Conservation (phyloP, 1,140 invertebrate genomes). For the Ceratitis capitata region DNA sequence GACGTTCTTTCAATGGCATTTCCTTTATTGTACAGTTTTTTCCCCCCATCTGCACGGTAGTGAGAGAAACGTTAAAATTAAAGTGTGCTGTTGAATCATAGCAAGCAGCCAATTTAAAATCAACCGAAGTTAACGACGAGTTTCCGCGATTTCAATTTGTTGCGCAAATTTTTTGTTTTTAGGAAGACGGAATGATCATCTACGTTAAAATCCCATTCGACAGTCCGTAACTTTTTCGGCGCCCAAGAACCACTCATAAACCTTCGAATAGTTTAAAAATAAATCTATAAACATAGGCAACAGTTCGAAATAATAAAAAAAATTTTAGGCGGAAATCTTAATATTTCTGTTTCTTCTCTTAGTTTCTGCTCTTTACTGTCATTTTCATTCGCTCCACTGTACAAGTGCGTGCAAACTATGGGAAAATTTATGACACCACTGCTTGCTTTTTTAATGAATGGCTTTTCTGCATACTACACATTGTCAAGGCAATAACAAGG, state of each 20-base stretch:
- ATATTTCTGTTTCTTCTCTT: background rate
- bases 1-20: background rate
- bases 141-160: too few relatives aligned
- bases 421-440: slow-evolving; percentile 63
- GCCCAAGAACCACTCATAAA: too few relatives aligned
- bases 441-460: slow-evolving; percentile 61
- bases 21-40: background rate
- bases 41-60: background rate
- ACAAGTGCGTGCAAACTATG: slow-evolving; percentile 49
- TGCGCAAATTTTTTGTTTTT: too few relatives aligned
- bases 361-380: background rate
- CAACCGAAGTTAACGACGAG: too few relatives aligned
- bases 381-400: background rate
- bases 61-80: background rate
- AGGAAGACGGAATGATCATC: too few relatives aligned
- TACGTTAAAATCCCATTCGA: too few relatives aligned
- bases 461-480: slow-evolving; percentile 45
- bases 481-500: background rate
- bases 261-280: too few relatives aligned
- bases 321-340: background rate
- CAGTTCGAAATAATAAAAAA: too few relatives aligned
- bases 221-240: too few relatives aligned
- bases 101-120: background rate
- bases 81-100: background rate
- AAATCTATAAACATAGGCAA: too few relatives aligned